Percentiles rank a stretch among this genome's conserved stretches.
Conservation (phyloP, 2,113 vertebrate species). For the Apodemus sylvaticus region DNA sequence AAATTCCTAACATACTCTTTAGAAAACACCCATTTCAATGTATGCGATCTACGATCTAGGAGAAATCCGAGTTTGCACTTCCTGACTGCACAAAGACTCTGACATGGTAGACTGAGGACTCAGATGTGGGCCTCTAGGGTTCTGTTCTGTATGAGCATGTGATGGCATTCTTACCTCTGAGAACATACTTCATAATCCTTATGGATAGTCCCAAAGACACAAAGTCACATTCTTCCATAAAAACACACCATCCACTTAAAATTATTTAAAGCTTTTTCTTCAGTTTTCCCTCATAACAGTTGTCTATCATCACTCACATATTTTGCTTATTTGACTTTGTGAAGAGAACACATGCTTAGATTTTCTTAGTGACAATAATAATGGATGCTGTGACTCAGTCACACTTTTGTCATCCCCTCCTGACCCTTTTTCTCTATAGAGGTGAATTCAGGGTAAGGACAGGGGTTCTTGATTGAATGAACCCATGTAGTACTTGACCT, state of each 20-base stretch:
- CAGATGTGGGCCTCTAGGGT: background rate
- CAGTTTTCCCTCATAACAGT: constrained; percentile 22
- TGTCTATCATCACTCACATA: background rate
- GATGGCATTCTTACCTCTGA: background rate
- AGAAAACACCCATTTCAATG: background rate
- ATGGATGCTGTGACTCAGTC: background rate
- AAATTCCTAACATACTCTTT: background rate
- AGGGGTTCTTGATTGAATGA: background rate
- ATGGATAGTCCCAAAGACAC: background rate
- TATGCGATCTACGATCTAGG: background rate
- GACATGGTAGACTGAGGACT: background rate
- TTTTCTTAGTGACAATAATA: constrained; percentile 20
- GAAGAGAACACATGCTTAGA: background rate
- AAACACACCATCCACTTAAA: constrained; percentile 11
- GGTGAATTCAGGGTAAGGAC: constrained; percentile 14
- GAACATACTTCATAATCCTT: background rate
- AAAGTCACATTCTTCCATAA: constrained; percentile 30
- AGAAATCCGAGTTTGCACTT: background rate
- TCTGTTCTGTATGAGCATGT: background rate
- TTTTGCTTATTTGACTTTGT: constrained; percentile 23
- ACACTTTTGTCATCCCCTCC: background rate
- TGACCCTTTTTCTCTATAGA: background rate
- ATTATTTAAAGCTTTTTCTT: constrained; percentile 26
- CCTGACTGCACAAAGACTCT: background rate
- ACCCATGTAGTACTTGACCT: background rate